phyloP scores from a whole-genome alignment of 2,888 invertebrate genomes.

The Papilio gigon region DNA sequence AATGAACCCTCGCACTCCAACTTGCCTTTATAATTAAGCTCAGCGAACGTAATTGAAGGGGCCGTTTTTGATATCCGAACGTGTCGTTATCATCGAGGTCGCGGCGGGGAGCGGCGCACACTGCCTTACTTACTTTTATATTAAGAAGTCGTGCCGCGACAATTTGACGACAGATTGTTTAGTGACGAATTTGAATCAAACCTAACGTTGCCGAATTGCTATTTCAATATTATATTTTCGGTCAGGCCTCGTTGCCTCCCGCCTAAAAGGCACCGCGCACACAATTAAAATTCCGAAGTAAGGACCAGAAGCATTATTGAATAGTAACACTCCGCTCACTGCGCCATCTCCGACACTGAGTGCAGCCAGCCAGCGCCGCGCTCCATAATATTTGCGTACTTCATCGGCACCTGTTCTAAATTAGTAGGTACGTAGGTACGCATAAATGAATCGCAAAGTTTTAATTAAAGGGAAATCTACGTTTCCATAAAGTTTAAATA shows the following conservation, averaged over 20 bases:
- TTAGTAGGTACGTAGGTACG: neutral
- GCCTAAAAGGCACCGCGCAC: too few relatives aligned
- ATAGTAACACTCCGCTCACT: too few relatives aligned
- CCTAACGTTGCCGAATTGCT: neutral
- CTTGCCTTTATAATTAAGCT: conserved; percentile 57
- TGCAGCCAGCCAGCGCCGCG: too few relatives aligned
- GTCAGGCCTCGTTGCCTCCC: neutral
- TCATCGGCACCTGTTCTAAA: neutral
- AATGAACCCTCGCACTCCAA: conserved; percentile 51
- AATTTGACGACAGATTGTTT: neutral
- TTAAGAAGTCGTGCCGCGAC: neutral
- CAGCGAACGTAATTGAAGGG: conserved; percentile 61
- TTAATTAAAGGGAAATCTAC: conserved; percentile 35
- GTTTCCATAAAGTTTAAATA: conserved; percentile 26
- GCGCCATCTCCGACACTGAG: too few relatives aligned
- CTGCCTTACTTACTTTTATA: neutral
- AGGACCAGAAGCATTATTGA: too few relatives aligned
- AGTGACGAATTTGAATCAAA: conserved; percentile 2
- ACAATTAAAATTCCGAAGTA: too few relatives aligned
- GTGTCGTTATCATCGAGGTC: conserved; percentile 36
- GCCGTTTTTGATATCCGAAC: conserved; percentile 63
- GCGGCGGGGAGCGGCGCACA: neutral
- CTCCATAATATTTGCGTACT: neutral
- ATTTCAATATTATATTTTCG: neutral
- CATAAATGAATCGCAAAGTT: conserved; percentile 32